A percentile compares a stretch with the other conserved stretches of the same genome.
These are phyloP conservation scores for Takifugu rubripes DNA, from an alignment of 2,797 vertebrate genomes.

Conservation along the genomic window DNA sequence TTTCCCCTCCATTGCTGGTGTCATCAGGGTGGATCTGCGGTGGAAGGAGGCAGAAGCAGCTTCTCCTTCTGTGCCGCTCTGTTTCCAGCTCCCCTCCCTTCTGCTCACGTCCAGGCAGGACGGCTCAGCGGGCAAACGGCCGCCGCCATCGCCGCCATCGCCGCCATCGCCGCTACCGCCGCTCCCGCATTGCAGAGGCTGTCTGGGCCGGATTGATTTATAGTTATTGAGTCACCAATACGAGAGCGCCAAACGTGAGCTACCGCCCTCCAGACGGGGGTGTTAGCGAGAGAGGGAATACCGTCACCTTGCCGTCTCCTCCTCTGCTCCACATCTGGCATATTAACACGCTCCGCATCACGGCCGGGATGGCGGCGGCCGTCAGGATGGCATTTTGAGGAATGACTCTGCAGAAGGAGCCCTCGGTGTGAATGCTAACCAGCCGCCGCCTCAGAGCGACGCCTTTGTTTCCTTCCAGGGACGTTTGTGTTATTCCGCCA, in stretches of 20 bases:
- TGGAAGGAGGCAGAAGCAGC: too few relatives aligned
- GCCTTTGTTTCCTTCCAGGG: too few relatives aligned
- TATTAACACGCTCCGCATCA: conserved; percentile 13
- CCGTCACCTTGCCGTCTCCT: conserved; percentile 24
- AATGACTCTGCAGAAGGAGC: neutral
- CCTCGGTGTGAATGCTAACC: neutral
- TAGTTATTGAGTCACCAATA: conserved; percentile 65
- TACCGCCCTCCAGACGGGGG: neutral
- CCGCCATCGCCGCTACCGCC: neutral
- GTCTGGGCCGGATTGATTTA: conserved; percentile 73
- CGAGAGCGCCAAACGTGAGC: conserved; percentile 37
- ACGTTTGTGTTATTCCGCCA: too few relatives aligned
- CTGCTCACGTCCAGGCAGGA: too few relatives aligned
- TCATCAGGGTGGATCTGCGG: too few relatives aligned
- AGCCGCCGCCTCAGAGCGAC: neutral
- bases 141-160: neutral
- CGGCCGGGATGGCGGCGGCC: conserved; percentile 2
- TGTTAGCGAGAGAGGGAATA: conserved; percentile 18
- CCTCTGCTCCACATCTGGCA: conserved; percentile 18
- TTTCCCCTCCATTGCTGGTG: too few relatives aligned
- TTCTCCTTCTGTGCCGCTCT: too few relatives aligned
- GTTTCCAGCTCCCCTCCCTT: too few relatives aligned
- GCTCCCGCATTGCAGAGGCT: conserved; percentile 78
- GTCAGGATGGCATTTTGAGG: neutral
- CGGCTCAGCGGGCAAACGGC: too few relatives aligned